phyloP scores from a whole-genome alignment of 2,113 vertebrate genomes.

The Silurus glanis region DNA sequence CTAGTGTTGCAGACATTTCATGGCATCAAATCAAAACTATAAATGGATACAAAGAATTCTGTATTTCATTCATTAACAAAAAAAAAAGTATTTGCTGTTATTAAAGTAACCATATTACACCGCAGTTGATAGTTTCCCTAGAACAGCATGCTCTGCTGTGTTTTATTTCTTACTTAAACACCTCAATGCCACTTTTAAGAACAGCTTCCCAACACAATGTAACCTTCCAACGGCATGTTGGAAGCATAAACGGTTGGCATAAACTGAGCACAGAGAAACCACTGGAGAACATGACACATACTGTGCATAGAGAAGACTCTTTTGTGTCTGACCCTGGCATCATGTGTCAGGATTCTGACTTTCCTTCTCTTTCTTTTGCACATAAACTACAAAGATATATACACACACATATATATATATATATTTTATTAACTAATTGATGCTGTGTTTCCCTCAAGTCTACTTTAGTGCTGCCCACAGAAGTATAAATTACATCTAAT shows the following conservation, averaged over 20 bases:
- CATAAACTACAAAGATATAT: too few relatives aligned
- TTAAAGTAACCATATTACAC: not conserved
- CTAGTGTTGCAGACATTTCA: too few relatives aligned
- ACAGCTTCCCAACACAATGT: not conserved
- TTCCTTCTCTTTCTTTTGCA: too few relatives aligned
- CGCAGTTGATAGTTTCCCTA: not conserved
- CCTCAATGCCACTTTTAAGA: not conserved
- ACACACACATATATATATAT: too few relatives aligned
- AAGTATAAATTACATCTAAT: not conserved
- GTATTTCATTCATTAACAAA: not conserved
- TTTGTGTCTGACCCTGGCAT: not conserved
- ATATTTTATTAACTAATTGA: not conserved
- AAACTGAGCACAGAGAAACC: not conserved
- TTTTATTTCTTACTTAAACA: not conserved
- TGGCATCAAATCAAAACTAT: not conserved
- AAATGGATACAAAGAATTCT: not conserved
- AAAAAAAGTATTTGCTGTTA: not conserved
- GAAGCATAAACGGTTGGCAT: not conserved
- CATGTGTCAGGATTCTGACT: too few relatives aligned
- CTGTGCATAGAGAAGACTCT: not conserved
- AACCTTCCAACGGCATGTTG: not conserved
- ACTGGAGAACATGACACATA: not conserved
- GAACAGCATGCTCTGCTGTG: not conserved
- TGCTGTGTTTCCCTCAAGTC: not conserved
- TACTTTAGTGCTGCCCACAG: not conserved